phyloP scores from a whole-genome alignment of 2,888 invertebrate species.

The Melipona beecheii region DNA sequence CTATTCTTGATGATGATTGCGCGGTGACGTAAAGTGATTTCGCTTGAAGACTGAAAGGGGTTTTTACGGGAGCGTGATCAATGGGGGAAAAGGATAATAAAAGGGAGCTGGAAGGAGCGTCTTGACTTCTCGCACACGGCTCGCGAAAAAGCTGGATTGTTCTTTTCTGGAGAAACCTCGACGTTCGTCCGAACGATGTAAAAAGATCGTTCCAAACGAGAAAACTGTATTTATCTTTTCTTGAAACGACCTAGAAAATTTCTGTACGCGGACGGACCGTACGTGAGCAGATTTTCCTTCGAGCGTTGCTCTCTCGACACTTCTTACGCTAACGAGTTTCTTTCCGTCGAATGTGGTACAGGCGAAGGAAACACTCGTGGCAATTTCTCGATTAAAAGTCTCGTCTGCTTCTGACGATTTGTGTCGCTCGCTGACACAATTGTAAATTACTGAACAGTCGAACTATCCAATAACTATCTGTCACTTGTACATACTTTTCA shows the following conservation, averaged over 20 bases:
- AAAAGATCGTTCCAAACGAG: background rate
- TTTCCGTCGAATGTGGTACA: too few relatives aligned
- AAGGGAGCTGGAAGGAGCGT: background rate
- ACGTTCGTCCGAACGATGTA: background rate
- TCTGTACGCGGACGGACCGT: too few relatives aligned
- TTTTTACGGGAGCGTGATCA: conserved; percentile 16
- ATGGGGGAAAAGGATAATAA: background rate
- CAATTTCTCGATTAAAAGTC: too few relatives aligned
- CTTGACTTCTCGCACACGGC: background rate
- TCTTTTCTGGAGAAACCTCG: background rate
- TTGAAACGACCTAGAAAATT: background rate
- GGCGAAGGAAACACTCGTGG: too few relatives aligned
- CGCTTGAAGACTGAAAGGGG: conserved; percentile 26
- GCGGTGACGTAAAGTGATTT: conserved; percentile 29
- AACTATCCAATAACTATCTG: too few relatives aligned
- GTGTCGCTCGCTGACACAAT: too few relatives aligned
- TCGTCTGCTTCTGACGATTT: too few relatives aligned
- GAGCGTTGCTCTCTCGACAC: too few relatives aligned
- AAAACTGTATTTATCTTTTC: background rate
- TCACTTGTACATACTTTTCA: too few relatives aligned
- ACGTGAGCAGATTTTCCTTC: background rate
- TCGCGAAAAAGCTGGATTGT: conserved; percentile 6
- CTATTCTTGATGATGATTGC: conserved; percentile 35
- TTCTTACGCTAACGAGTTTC: too few relatives aligned
- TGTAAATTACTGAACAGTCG: too few relatives aligned